A percentile compares a stretch with the other conserved stretches of the same genome.
These are phyloP conservation scores for Leptobrachium leishanense DNA, from an alignment of 2,113 vertebrate genomes.

Conservation along the genomic window DNA sequence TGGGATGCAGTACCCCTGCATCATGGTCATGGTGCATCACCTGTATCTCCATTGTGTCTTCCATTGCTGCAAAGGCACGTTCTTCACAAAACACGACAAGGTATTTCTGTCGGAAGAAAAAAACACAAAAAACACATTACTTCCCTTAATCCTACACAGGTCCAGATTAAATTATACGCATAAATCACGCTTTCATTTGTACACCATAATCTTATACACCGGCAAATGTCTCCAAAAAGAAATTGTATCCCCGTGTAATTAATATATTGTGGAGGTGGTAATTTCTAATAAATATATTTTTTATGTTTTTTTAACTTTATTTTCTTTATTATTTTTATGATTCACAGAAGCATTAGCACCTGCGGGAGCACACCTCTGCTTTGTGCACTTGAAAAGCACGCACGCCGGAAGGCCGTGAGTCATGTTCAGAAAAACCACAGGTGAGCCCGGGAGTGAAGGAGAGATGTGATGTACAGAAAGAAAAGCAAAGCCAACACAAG, in stretches of 20 bases:
- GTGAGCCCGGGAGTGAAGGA: not conserved
- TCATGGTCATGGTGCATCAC: too few species aligned
- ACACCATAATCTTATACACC: not conserved
- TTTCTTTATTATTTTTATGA: conserved; percentile 14
- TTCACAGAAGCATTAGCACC: conserved; percentile 31
- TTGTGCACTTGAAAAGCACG: conserved; percentile 8
- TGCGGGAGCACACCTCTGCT: conserved; percentile 32
- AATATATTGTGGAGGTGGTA: conserved; percentile 31
- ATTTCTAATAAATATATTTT: conserved; percentile 30
- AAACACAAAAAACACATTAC: too few species aligned
- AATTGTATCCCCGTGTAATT: conserved; percentile 31
- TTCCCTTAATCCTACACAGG: not conserved
- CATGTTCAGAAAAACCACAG: conserved; percentile 18
- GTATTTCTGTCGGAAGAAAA: too few species aligned
- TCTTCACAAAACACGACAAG: too few species aligned
- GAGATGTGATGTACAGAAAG: conserved; percentile 14
- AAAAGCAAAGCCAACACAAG: not conserved
- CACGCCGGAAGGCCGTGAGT: conserved; percentile 24
- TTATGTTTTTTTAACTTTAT: not conserved
- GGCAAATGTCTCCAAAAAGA: not conserved
- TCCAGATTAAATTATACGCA: not conserved
- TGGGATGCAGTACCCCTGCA: too few species aligned
- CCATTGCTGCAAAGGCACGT: too few species aligned
- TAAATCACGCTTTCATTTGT: not conserved
- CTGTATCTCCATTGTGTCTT: too few species aligned